These are phyloP conservation scores for Diabrotica balteata DNA, from an alignment of 2,888 invertebrate species.

Conservation along the genomic window DNA sequence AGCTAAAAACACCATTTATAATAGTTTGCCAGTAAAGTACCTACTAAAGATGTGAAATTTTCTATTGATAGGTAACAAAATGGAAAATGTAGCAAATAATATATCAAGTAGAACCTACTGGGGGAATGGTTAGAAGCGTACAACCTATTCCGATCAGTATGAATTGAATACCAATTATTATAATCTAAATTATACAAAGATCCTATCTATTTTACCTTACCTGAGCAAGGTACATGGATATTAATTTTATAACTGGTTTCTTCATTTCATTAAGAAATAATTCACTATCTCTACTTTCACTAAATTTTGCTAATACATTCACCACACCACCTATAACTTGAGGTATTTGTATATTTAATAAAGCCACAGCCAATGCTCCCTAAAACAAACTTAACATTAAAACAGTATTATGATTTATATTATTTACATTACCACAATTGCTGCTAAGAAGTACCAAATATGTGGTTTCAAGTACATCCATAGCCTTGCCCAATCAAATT, in stretches of 20 bases:
- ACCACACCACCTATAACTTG: constrained; percentile 82
- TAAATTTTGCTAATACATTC: constrained; percentile 74
- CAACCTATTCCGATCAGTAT: no score
- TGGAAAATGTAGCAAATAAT: no score
- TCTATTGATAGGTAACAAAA: no score
- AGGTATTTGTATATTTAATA: constrained; percentile 90
- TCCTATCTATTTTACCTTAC: constrained; percentile 58
- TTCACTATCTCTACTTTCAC: constrained; percentile 60
- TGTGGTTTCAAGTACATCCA: constrained; percentile 78
- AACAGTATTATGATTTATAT: not conserved
- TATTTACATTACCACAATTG: constrained; percentile 73
- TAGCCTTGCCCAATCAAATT: constrained; percentile 82
- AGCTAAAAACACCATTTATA: no score
- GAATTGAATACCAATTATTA: not conserved
- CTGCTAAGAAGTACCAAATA: constrained; percentile 76
- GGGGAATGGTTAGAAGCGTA: no score
- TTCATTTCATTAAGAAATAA: constrained; percentile 70
- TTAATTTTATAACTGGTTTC: constrained; percentile 71
- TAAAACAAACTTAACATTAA: constrained; percentile 59
- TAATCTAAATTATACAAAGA: not conserved
- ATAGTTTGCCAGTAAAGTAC: no score
- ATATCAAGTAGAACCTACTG: no score
- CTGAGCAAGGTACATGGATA: constrained; percentile 76
- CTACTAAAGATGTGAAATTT: no score
- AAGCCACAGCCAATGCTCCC: constrained; percentile 87